These are phyloP conservation scores for Bolborhynchus lineola DNA, from an alignment of 2,113 vertebrate genomes.

Conservation along the genomic window DNA sequence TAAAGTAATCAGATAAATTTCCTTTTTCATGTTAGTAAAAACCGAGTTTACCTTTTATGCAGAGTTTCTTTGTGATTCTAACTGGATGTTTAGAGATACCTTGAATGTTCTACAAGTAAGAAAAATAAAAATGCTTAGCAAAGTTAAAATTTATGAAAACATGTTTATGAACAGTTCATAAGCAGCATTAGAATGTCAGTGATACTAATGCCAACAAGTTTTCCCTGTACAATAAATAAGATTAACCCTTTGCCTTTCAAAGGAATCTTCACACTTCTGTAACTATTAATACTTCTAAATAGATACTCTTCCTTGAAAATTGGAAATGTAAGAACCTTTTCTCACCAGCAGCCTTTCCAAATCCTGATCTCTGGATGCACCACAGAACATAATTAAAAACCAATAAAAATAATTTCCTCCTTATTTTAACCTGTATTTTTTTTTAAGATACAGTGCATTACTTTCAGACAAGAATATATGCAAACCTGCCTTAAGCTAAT, in stretches of 20 bases:
- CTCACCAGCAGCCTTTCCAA: background rate
- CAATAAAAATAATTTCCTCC: background rate
- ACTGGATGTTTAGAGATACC: conserved; percentile 78
- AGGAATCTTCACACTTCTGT: background rate
- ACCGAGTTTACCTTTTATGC: conserved; percentile 67
- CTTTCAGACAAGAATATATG: background rate
- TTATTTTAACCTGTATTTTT: background rate
- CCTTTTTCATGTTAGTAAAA: background rate
- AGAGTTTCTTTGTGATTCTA: conserved; percentile 61
- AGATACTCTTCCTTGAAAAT: background rate
- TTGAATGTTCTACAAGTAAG: conserved; percentile 77
- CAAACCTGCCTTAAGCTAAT: background rate
- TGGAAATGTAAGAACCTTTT: background rate
- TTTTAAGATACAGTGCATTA: background rate
- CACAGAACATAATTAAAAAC: background rate
- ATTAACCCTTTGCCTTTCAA: background rate
- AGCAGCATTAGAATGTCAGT: background rate
- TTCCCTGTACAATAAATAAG: background rate
- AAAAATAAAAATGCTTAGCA: background rate
- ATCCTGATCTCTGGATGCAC: background rate
- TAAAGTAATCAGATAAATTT: background rate
- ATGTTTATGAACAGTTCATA: background rate
- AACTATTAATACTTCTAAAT: background rate
- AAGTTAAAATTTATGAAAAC: background rate
- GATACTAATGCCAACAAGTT: background rate